These are phyloP conservation scores for Campoletis sonorensis DNA, from an alignment of 1,140 invertebrate genomes.

Conservation along the genomic window DNA sequence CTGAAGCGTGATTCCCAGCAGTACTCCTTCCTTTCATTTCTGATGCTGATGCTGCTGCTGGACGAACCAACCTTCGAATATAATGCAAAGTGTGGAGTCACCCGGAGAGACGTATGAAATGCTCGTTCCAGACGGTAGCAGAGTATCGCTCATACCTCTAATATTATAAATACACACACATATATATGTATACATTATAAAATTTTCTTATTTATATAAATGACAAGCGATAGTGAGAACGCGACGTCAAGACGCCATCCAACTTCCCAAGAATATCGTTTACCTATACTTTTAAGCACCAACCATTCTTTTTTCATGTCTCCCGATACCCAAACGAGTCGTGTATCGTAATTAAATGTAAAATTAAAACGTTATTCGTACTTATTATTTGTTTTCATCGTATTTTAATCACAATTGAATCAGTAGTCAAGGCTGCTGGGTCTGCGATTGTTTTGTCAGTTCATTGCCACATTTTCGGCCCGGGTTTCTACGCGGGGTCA, in stretches of 20 bases:
- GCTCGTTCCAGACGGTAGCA: slow-evolving; percentile 66
- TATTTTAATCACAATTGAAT: too few species aligned
- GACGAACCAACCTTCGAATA: slow-evolving; percentile 47
- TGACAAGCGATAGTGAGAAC: slow-evolving; percentile 72
- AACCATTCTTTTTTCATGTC: background rate
- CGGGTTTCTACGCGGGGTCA: too few species aligned
- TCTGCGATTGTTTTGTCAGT: too few species aligned
- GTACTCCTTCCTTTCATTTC: background rate
- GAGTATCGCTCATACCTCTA: slow-evolving; percentile 71
- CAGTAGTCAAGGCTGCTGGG: too few species aligned
- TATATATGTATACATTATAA: background rate
- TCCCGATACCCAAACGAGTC: too few species aligned
- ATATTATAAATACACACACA: background rate
- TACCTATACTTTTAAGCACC: slow-evolving; percentile 2
- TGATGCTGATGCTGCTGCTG: slow-evolving; percentile 4
- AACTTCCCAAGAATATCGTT: slow-evolving; percentile 49
- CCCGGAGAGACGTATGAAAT: slow-evolving; percentile 59
- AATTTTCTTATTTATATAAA: slow-evolving; percentile 76
- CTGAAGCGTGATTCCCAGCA: slow-evolving; percentile 45
- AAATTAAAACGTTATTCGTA: too few species aligned
- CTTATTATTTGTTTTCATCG: too few species aligned
- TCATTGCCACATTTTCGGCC: too few species aligned
- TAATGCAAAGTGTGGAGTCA: slow-evolving; percentile 75
- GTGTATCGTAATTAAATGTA: too few species aligned
- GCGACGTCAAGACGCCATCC: slow-evolving; percentile 52